These are phyloP conservation scores for Gallirallus australis DNA, from an alignment of 2,797 vertebrate species.

Conservation along the genomic window DNA sequence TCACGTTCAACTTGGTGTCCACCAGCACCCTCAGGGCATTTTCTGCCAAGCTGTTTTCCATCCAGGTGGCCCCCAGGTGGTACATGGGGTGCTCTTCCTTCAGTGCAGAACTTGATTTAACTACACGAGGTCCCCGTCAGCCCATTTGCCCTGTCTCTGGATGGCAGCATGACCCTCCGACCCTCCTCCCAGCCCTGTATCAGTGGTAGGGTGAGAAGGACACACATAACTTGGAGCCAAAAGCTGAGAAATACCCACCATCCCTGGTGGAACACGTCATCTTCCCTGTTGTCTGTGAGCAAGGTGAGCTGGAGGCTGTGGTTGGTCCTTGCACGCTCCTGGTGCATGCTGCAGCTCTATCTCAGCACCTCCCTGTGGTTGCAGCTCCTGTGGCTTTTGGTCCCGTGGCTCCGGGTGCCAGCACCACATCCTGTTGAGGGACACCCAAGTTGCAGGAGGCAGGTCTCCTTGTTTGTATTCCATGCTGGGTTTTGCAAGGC, in stretches of 20 bases:
- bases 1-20: background rate
- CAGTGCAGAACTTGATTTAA: background rate
- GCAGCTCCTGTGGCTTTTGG: background rate
- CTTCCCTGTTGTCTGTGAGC: background rate
- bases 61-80: background rate
- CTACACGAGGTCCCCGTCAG: accelerated
- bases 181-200: background rate
- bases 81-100: background rate
- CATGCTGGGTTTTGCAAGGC: background rate
- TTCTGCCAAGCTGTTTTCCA: background rate
- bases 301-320: background rate
- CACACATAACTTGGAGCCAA: background rate
- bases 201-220: background rate
- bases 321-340: background rate
- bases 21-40: background rate
- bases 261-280: accelerated
- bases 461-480: background rate
- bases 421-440: background rate
- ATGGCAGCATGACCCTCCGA: background rate
- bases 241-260: background rate
- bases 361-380: background rate
- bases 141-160: background rate
- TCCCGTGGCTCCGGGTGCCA: accelerated
- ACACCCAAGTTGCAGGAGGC: background rate
- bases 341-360: background rate